A percentile compares a stretch with the other conserved stretches of the same genome.
Evolutionary conservation across 2,888 invertebrate species (phyloP).

Genomic region (Sphaeridia pumilis): DNA sequence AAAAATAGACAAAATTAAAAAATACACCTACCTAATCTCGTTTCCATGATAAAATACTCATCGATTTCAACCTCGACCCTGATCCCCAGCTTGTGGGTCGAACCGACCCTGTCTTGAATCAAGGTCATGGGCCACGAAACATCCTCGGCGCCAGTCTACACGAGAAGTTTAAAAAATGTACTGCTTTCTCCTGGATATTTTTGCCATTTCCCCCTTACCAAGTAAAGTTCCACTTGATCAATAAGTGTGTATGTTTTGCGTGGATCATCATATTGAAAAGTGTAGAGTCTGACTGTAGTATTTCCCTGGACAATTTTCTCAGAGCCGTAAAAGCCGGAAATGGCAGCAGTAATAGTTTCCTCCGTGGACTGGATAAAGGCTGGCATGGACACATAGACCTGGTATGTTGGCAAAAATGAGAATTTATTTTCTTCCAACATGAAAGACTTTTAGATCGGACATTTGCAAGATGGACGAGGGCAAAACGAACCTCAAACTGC

Average conservation of each 20-base stretch:
- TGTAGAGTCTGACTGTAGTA: constrained; percentile 38
- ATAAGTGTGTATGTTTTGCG: constrained; percentile 20
- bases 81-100: constrained; percentile 12
- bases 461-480: neutral
- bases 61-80: constrained; percentile 39
- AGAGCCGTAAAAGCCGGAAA: constrained; percentile 38
- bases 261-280: constrained; percentile 12
- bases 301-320: constrained; percentile 40
- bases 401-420: neutral
- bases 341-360: constrained; percentile 37
- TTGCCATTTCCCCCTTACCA: constrained; percentile 27
- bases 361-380: constrained; percentile 39
- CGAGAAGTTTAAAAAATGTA: neutral
- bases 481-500: constrained; percentile 39
- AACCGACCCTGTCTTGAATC: constrained; percentile 21
- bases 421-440: neutral
- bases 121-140: constrained; percentile 26
- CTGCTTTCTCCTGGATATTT: neutral
- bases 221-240: constrained; percentile 24
- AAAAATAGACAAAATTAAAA: neutral
- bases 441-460: neutral
- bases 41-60: constrained; percentile 40
- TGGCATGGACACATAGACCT: constrained; percentile 40
- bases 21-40: constrained; percentile 38
- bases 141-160: constrained; percentile 24